Percentiles rank a stretch among this genome's conserved stretches.
phyloP scores from a whole-genome alignment of 2,797 vertebrate genomes.

The Silurus aristotelis region DNA sequence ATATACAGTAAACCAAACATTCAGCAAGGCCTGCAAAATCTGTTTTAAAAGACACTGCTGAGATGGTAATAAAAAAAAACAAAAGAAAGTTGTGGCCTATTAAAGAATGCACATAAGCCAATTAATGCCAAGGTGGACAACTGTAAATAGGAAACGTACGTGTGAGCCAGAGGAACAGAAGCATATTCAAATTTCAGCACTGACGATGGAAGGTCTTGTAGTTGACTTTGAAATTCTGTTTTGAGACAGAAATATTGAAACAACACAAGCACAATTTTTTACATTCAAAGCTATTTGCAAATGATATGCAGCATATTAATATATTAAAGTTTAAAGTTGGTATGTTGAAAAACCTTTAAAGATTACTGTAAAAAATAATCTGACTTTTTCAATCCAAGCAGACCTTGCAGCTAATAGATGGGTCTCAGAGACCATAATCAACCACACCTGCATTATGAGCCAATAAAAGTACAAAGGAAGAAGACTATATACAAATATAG shows the following conservation, averaged over 20 bases:
- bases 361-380: background rate
- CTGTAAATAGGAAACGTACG: constrained; percentile 67
- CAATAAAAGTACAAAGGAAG: background rate
- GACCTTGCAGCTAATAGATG: background rate
- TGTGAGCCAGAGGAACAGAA: constrained; percentile 77
- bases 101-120: background rate
- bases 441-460: background rate
- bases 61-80: too few species aligned
- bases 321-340: background rate
- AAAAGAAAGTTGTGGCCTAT: background rate
- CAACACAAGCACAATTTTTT: background rate
- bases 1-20: background rate
- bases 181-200: constrained; percentile 82
- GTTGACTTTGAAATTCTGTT: constrained; percentile 77
- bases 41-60: too few species aligned
- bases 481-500: background rate
- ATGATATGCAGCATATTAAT: background rate
- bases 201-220: constrained; percentile 81
- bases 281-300: background rate
- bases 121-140: background rate
- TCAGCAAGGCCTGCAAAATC: too few species aligned
- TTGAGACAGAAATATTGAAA: background rate
- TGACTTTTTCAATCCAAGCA: background rate
- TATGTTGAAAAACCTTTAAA: background rate
- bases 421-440: background rate